Evolutionary conservation across 1,140 invertebrate species (phyloP).

Genomic region (Homalodisca vitripennis): DNA sequence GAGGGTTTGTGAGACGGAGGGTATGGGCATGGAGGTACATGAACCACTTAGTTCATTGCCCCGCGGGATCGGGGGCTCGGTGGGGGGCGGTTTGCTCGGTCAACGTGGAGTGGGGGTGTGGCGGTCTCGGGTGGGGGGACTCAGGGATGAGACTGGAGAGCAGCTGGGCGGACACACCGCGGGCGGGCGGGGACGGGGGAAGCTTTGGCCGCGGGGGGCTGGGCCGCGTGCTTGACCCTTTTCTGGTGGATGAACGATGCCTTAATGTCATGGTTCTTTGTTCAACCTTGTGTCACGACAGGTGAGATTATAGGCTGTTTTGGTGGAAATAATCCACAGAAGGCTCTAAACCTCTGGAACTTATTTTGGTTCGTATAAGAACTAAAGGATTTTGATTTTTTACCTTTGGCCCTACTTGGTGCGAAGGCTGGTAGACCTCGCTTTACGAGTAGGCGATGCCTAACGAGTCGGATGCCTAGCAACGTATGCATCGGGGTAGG

Average conservation of each 20-base stretch:
- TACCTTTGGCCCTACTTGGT: not conserved
- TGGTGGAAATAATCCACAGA: not conserved
- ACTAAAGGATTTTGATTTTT: not conserved
- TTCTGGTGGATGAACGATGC: not conserved
- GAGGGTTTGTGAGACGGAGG: too few relatives aligned
- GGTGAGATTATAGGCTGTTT: not conserved
- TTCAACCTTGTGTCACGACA: not conserved
- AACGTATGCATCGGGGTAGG: not conserved
- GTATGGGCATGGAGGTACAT: too few relatives aligned
- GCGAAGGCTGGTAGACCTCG: not conserved
- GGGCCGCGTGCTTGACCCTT: not conserved
- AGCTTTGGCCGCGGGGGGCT: too few relatives aligned
- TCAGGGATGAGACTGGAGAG: too few relatives aligned
- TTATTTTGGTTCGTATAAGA: not conserved
- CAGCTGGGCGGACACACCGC: too few relatives aligned
- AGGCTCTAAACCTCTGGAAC: not conserved
- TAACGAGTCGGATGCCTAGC: not conserved
- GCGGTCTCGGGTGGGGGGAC: too few relatives aligned
- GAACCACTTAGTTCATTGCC: too few relatives aligned
- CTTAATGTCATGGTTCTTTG: not conserved
- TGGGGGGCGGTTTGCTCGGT: too few relatives aligned
- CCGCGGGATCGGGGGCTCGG: too few relatives aligned
- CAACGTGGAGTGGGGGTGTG: too few relatives aligned
- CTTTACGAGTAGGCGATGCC: not conserved
- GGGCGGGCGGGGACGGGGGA: too few relatives aligned